Evolutionary conservation across 23 tunicate species (phyloP), one percentile per base, ranked within the genome.

Genomic region (Ciona savignyi): DNA sequence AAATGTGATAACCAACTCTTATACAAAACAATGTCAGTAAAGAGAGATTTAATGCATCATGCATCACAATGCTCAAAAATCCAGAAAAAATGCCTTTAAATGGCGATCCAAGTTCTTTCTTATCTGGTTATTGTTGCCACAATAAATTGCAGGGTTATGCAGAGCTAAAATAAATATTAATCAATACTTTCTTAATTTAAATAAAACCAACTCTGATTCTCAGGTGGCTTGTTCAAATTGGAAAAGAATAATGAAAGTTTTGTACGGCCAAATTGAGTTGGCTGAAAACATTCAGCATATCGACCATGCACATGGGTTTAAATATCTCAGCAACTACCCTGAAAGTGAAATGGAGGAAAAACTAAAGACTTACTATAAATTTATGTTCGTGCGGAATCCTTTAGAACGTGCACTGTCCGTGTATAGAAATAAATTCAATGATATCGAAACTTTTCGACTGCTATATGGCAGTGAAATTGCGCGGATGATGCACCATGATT

Each of bases 201-300:
- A n/a, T n/a, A n/a, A n/a, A n/a, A n/a, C n/a, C n/a, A n/a, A n/a
- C n/a, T n/a, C n/a, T n/a, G n/a, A n/a, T 49, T 20, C 61, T 20
- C 4, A 90, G 90, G 97, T 90, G 2, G 97, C 90, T 19, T 91
- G 97, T 42, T 91, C 97, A 15, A 91, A 91, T 65, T 91, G 97
- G 97, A 91, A 91, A 76, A 79, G 82, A 65, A 82, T 85, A 15
- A 70, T 84, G 24, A 80, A 70, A 62, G 60, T 60, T 0, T 33
- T 91, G 60, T 67, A 91, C 31, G 97, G 97, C 0, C 29, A 74
- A 65, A 23, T 86, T 23, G 48, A 70, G 9, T 23, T 68, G 2
- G 49, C 70, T 3, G 73, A 75, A 21, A 76, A 86, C 21, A 27
- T 60, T 25, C 31, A 62, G 1, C 31, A 80, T 4, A 32, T 86